Evolutionary conservation across 2,797 vertebrate species (phyloP).

Genomic region (Pipistrellus nathusii): DNA sequence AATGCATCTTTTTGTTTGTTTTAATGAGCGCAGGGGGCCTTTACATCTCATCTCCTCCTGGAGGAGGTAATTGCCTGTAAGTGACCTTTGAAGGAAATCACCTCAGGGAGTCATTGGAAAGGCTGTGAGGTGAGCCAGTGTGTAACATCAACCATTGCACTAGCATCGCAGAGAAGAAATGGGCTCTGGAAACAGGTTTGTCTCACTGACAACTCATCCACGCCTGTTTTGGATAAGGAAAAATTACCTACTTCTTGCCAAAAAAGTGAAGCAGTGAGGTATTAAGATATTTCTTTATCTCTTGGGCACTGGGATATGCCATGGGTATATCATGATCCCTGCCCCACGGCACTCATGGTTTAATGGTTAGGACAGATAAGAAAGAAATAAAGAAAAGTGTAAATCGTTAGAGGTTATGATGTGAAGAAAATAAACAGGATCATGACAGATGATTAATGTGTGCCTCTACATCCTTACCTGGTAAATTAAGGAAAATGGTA

Average conservation of each 20-base stretch:
- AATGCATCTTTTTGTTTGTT: slow-evolving; percentile 49
- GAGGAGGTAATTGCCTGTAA: slow-evolving; percentile 23
- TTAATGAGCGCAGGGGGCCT: background rate
- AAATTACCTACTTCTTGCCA: background rate
- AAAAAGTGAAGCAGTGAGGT: background rate
- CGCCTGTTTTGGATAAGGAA: background rate
- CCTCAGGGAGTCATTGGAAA: background rate
- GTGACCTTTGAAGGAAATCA: slow-evolving; percentile 38
- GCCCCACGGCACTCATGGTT: background rate
- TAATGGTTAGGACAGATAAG: background rate
- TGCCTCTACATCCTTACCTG: background rate
- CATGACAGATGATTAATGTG: background rate
- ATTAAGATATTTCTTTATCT: background rate
- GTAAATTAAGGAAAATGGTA: background rate
- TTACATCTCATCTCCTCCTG: background rate
- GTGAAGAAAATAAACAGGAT: background rate
- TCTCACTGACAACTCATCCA: background rate
- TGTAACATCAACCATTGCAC: background rate
- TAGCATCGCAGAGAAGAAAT: background rate
- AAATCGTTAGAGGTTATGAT: background rate
- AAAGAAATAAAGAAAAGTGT: background rate
- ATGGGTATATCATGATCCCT: background rate
- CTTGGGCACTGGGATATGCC: background rate
- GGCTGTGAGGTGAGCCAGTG: background rate
- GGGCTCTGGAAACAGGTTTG: background rate